Evolutionary conservation across 2,888 invertebrate species (phyloP), one percentile per base, ranked within the genome.

Genomic region (Drosophila mercatorum): DNA sequence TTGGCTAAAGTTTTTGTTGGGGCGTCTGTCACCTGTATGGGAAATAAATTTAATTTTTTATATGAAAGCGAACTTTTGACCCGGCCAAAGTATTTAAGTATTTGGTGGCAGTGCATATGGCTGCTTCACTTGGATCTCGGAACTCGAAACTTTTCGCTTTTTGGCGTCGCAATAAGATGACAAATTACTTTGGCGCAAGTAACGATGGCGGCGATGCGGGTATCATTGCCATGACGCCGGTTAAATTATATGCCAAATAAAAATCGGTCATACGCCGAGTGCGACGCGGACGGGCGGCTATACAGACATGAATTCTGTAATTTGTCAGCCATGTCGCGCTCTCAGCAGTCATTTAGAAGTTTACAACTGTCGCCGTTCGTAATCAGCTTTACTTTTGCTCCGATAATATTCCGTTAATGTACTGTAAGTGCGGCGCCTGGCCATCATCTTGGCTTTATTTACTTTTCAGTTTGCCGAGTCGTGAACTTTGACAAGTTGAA

Each of bases 181-280:
- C 75, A 90, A 90, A 88, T 86, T 83, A 78, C 86, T 76, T 76
- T 76, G 38, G 61, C 28, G 51, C 43, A 70, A 72, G 68, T 60
- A 62, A 71, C n/a, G 49, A 2, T n/a, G n/a, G 57, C 36, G 36
- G 41, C 55, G 46, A 38, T 51, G 28, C n/a, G 67, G 56, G 28
- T 56, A 59, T 52, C 68, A 73, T 89, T 85, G 83, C 78, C 78
- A 81, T 90, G 86, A 70, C 87, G 81, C 87, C 78, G 81, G 73
- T 88, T 88, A 86, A 85, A 90, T 85, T 83, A 85, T 75, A 80
- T 86, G 78, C 75, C 89, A 86, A 88, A 85, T 90, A 80, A 88
- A 90, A 90, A 90, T 85, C 81, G 83, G 87, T 90, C 90, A 85
- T 88, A 88, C 90, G 89, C 70, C 66, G 61, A 68, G 66, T 81